phyloP scores from a whole-genome alignment of 2,113 vertebrate species.

The Neoarius graeffei region DNA sequence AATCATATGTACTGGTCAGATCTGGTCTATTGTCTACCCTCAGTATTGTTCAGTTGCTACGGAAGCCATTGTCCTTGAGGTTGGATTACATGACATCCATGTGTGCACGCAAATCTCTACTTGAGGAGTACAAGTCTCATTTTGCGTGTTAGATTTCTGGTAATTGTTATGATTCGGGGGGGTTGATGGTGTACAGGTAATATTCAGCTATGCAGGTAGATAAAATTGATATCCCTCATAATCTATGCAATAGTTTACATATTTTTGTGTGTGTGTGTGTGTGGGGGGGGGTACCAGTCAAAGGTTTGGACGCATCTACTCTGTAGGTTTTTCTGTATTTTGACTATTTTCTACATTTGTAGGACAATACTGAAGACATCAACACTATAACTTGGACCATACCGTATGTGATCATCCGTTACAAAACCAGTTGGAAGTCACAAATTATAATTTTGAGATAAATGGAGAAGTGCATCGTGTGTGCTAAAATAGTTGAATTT shows the following conservation, averaged over 20 bases:
- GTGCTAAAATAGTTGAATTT: too few relatives aligned
- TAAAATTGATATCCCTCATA: neutral
- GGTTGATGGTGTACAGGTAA: neutral
- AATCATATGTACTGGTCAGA: constrained; percentile 44
- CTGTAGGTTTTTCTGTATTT: too few relatives aligned
- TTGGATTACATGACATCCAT: neutral
- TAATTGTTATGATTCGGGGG: neutral
- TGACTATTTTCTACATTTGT: too few relatives aligned
- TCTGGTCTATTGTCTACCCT: constrained; percentile 48
- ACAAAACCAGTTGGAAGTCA: too few relatives aligned
- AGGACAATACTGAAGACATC: too few relatives aligned
- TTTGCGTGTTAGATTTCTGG: neutral
- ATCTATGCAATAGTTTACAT: neutral
- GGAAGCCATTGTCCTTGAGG: constrained; percentile 47
- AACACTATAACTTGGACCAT: too few relatives aligned
- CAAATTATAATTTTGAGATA: too few relatives aligned
- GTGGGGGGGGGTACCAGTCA: too few relatives aligned
- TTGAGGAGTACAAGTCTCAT: neutral
- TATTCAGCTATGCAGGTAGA: too few relatives aligned
- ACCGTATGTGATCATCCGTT: too few relatives aligned
- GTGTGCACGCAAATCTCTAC: neutral
- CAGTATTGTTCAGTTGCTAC: constrained; percentile 39
- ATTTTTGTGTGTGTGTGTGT: neutral
- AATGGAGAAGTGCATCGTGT: too few relatives aligned
- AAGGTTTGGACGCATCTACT: too few relatives aligned